phyloP scores from a whole-genome alignment of 2,888 invertebrate species.

The Drosophila longiperda region DNA sequence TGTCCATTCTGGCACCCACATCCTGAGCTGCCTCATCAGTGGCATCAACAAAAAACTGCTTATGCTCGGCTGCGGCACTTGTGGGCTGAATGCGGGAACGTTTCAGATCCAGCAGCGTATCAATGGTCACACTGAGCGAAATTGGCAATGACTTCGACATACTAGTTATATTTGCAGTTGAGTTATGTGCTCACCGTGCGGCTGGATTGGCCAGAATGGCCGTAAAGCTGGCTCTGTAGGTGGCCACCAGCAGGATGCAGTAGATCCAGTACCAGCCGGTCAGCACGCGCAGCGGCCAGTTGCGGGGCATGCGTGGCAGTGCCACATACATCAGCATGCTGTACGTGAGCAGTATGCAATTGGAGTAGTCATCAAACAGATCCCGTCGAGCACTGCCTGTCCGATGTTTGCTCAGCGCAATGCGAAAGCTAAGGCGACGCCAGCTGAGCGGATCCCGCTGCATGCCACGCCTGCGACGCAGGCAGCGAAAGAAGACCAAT shows the following conservation, averaged over 20 bases:
- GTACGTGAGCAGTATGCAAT: slow-evolving; percentile 92
- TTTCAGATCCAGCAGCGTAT: slow-evolving; percentile 89
- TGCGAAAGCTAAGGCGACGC: slow-evolving; percentile 72
- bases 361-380: slow-evolving; percentile 89
- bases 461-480: slow-evolving; percentile 35
- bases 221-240: slow-evolving; percentile 93
- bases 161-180: background rate
- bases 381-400: slow-evolving; percentile 81
- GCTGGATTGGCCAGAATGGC: slow-evolving; percentile 92
- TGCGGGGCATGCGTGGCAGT: slow-evolving; percentile 90
- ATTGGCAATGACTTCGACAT: background rate
- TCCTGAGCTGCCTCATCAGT: slow-evolving; percentile 88
- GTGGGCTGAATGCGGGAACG: slow-evolving; percentile 89
- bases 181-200: slow-evolving; percentile 85
- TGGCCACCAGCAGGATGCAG: slow-evolving; percentile 91
- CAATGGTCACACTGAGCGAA: slow-evolving; percentile 89
- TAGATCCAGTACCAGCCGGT: slow-evolving; percentile 96
- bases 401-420: slow-evolving; percentile 64
- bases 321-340: slow-evolving; percentile 93
- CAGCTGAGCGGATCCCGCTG: slow-evolving; percentile 19
- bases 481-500: slow-evolving; percentile 54
- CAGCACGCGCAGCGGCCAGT: slow-evolving; percentile 92
- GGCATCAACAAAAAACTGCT: slow-evolving; percentile 89
- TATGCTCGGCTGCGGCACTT: slow-evolving; percentile 90
- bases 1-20: slow-evolving; percentile 89